Evolutionary conservation across 2,888 invertebrate genomes (phyloP).

Genomic region (Notodonta ziczac): DNA sequence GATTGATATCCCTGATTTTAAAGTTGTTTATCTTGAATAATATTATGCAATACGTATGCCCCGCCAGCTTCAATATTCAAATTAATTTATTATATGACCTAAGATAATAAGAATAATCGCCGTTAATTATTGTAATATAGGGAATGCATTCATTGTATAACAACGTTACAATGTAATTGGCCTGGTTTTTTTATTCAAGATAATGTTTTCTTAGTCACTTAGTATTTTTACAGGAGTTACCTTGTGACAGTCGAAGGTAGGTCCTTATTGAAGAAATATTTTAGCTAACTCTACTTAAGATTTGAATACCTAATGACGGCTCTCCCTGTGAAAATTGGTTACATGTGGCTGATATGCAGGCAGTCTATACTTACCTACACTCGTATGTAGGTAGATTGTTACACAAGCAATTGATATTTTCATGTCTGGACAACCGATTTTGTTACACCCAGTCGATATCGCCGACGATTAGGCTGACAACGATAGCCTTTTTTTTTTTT

Average conservation of each 20-base stretch:
- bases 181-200: not conserved
- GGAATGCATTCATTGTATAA: not conserved
- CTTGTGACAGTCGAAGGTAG: too few relatives aligned
- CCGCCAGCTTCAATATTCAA: slow-evolving; percentile 13
- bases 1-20: slow-evolving; percentile 23
- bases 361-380: too few relatives aligned
- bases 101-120: not conserved
- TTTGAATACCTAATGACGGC: too few relatives aligned
- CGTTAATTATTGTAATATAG: not conserved
- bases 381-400: too few relatives aligned
- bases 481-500: too few relatives aligned
- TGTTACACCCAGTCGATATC: too few relatives aligned
- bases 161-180: not conserved
- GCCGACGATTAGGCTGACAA: too few relatives aligned
- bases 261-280: too few relatives aligned
- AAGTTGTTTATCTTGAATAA: slow-evolving; percentile 33
- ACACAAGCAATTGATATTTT: not conserved
- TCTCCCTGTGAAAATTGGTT: too few relatives aligned
- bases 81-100: slow-evolving; percentile 5
- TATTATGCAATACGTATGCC: slow-evolving; percentile 9
- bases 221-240: too few relatives aligned
- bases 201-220: not conserved
- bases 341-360: too few relatives aligned
- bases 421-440: not conserved
- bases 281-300: too few relatives aligned